These are phyloP conservation scores for Dendrocopos noguchii DNA, from an alignment of 2,113 vertebrate species.

Conservation along the genomic window DNA sequence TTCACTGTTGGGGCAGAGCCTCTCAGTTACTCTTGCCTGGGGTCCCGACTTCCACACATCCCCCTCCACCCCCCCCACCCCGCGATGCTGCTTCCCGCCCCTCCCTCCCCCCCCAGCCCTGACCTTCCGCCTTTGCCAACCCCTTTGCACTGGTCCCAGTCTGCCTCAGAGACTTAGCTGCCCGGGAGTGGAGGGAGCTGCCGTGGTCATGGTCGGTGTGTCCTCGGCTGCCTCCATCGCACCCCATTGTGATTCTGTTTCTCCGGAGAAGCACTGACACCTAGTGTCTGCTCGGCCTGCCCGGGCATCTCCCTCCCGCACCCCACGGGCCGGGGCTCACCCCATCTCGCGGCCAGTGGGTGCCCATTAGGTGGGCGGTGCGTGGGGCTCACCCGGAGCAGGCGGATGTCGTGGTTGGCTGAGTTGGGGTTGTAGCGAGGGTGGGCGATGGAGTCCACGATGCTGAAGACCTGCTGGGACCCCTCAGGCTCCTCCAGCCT, in stretches of 20 bases:
- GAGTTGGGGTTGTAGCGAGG: conserved; percentile 1
- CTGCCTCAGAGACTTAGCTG: not conserved
- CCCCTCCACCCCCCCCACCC: not conserved
- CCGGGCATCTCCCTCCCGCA: not conserved
- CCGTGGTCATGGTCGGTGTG: not conserved
- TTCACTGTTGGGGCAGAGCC: not conserved
- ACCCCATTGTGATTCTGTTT: not conserved
- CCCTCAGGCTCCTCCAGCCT: conserved; percentile 29
- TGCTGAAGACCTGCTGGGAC: conserved; percentile 61
- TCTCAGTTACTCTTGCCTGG: not conserved
- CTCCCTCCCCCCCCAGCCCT: not conserved
- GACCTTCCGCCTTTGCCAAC: not conserved
- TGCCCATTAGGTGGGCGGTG: not conserved
- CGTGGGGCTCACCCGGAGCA: conserved; percentile 66
- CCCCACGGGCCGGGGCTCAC: not conserved
- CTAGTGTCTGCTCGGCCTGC: conserved; percentile 8
- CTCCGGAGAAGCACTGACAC: conserved; percentile 56
- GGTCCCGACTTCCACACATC: no score
- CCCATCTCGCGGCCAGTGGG: not conserved
- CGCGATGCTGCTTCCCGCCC: fast-evolving
- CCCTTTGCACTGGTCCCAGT: not conserved
- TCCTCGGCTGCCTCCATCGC: not conserved
- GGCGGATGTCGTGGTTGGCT: conserved; percentile 66
- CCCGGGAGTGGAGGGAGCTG: fast-evolving
- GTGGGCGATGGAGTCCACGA: conserved; percentile 39